A percentile compares a stretch with the other conserved stretches of the same genome.
These are phyloP conservation scores for Aplysia californica DNA, from an alignment of 1,140 invertebrate genomes.

Conservation along the genomic window DNA sequence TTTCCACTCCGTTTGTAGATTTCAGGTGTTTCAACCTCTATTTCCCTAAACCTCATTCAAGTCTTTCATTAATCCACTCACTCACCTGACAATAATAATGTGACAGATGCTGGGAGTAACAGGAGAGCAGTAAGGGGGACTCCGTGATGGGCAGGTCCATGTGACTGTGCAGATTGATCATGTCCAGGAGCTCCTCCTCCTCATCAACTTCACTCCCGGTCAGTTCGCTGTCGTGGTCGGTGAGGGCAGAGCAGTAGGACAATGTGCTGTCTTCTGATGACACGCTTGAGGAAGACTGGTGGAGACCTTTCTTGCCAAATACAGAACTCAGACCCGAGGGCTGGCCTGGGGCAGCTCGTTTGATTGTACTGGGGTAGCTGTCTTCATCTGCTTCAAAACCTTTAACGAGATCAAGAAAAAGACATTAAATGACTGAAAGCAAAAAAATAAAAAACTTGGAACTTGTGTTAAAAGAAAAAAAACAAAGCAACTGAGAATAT, in stretches of 20 bases:
- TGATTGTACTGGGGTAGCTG: neutral
- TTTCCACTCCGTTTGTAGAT: too few species aligned
- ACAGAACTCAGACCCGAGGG: too few species aligned
- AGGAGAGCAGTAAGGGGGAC: slow-evolving; percentile 93
- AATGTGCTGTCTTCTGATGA: slow-evolving; percentile 60
- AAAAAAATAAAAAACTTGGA: neutral
- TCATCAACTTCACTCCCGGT: slow-evolving; percentile 54
- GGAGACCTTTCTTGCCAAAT: too few species aligned
- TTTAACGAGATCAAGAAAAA: too few species aligned
- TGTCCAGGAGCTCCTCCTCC: slow-evolving; percentile 77
- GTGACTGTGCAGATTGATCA: slow-evolving; percentile 95
- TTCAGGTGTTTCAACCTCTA: too few species aligned
- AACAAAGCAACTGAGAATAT: too few species aligned
- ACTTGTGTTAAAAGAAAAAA: neutral
- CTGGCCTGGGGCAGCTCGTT: too few species aligned
- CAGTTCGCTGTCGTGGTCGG: slow-evolving; percentile 44
- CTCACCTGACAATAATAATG: slow-evolving; percentile 74
- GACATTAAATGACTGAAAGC: neutral
- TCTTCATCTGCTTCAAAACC: slow-evolving; percentile 23
- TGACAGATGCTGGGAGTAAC: slow-evolving; percentile 92
- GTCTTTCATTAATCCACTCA: too few species aligned
- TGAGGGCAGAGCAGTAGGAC: slow-evolving; percentile 94
- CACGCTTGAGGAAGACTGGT: slow-evolving; percentile 29
- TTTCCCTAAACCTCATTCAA: too few species aligned
- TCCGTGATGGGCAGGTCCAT: slow-evolving; percentile 91